phyloP scores from a whole-genome alignment of 2,888 invertebrate genomes.

The Lordiphosa fenestrarum region DNA sequence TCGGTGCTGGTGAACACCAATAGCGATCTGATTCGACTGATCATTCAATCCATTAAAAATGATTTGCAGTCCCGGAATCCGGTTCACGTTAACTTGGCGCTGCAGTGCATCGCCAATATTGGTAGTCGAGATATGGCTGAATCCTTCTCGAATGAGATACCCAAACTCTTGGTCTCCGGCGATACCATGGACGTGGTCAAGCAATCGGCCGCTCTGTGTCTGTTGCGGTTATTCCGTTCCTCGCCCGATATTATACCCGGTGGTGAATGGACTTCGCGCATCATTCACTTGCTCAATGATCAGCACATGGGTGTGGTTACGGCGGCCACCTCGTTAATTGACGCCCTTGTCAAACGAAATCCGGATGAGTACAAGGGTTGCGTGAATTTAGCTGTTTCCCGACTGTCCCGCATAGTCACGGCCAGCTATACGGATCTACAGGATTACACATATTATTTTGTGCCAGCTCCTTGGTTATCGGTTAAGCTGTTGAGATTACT shows the following conservation, averaged over 20 bases:
- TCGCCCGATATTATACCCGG: slow-evolving; percentile 98
- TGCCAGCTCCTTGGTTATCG: slow-evolving; percentile 99
- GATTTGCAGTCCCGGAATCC: slow-evolving; percentile 98
- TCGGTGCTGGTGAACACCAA: slow-evolving; percentile 99
- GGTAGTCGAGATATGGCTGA: slow-evolving; percentile 99
- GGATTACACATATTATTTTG: slow-evolving; percentile 99
- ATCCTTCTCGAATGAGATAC: slow-evolving; percentile 98
- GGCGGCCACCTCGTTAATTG: slow-evolving; percentile 98
- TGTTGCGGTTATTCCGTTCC: slow-evolving; percentile 95
- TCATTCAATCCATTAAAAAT: slow-evolving; percentile 99
- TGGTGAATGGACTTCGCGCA: slow-evolving; percentile 99
- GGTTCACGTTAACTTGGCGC: slow-evolving; percentile 97
- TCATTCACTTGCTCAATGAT: slow-evolving; percentile 98
- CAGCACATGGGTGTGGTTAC: slow-evolving; percentile 99
- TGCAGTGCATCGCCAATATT: slow-evolving; percentile 99
- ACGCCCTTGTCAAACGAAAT: slow-evolving; percentile 98
- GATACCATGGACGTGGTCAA: slow-evolving; percentile 99
- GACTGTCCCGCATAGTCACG: slow-evolving; percentile 98
- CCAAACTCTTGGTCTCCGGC: slow-evolving; percentile 98
- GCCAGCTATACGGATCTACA: slow-evolving; percentile 99
- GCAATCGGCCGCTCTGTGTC: slow-evolving; percentile 98
- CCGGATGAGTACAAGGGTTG: slow-evolving; percentile 99
- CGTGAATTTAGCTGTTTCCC: slow-evolving; percentile 97
- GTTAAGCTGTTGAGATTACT: slow-evolving; percentile 96
- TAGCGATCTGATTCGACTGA: slow-evolving; percentile 98